Percentiles rank a stretch among this genome's conserved stretches.
Conservation (phyloP, 2,888 invertebrate species). For the Phortica magna region DNA sequence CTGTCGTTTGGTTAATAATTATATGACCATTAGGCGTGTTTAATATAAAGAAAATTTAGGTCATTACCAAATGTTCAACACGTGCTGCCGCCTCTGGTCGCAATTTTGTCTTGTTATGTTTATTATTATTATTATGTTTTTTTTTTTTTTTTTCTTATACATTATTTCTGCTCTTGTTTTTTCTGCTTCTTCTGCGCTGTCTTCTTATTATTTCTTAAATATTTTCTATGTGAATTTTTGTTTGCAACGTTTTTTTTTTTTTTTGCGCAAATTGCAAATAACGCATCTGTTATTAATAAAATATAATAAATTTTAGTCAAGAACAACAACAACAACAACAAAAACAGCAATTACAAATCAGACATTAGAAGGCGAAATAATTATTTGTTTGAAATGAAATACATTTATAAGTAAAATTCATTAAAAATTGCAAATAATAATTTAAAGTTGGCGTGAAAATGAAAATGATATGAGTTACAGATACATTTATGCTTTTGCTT, state of each 20-base stretch:
- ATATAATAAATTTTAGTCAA: slow-evolving; percentile 54
- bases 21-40: slow-evolving; percentile 69
- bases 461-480: too few species aligned
- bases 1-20: slow-evolving; percentile 54
- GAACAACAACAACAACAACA: slow-evolving; percentile 43
- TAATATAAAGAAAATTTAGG: slow-evolving; percentile 64
- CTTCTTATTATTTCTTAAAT: neutral
- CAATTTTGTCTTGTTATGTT: slow-evolving; percentile 52
- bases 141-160: slow-evolving; percentile 41
- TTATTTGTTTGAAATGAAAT: neutral
- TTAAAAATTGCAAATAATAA: neutral
- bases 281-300: slow-evolving; percentile 62
- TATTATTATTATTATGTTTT: slow-evolving; percentile 64
- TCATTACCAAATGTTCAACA: slow-evolving; percentile 69
- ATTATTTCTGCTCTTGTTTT: neutral
- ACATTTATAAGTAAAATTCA: neutral
- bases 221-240: slow-evolving; percentile 5
- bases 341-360: slow-evolving; percentile 22
- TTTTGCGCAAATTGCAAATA: neutral
- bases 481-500: too few species aligned
- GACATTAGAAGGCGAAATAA: slow-evolving; percentile 16
- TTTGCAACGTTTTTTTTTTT: neutral
- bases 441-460: too few species aligned
- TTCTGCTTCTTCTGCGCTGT: neutral
- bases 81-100: slow-evolving; percentile 56